A percentile compares a stretch with the other conserved stretches of the same genome.
These are phyloP conservation scores for Venustaconcha ellipsiformis DNA, from an alignment of 1,140 invertebrate genomes.

Conservation along the genomic window DNA sequence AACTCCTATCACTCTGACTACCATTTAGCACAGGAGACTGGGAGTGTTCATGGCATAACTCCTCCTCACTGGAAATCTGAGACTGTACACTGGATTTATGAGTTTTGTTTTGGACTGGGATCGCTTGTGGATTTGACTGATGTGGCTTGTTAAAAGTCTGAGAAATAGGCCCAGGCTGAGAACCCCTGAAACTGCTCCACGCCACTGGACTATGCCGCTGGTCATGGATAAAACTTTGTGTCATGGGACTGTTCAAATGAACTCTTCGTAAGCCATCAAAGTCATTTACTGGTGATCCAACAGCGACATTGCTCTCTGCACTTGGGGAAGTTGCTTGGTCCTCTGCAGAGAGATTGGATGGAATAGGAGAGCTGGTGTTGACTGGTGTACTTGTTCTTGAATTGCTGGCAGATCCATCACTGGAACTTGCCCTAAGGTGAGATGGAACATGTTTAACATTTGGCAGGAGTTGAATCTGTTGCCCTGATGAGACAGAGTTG, in stretches of 20 bases:
- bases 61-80: too few relatives aligned
- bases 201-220: neutral
- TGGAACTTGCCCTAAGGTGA: conserved; percentile 39
- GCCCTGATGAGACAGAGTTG: conserved; percentile 7
- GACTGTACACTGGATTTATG: too few relatives aligned
- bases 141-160: too few relatives aligned
- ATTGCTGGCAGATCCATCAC: conserved; percentile 27
- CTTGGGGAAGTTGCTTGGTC: neutral
- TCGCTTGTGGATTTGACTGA: too few relatives aligned
- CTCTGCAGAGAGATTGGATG: neutral
- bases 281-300: conserved; percentile 21
- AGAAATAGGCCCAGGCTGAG: too few relatives aligned
- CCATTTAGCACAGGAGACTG: conserved; percentile 28
- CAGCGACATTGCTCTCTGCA: neutral
- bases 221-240: neutral
- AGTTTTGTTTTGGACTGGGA: too few relatives aligned
- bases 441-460: conserved; percentile 60
- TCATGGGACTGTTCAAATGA: conserved; percentile 2
- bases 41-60: conserved; percentile 23
- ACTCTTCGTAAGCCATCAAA: conserved; percentile 14
- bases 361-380: conserved; percentile 19
- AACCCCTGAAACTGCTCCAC: too few relatives aligned
- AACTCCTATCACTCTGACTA: conserved; percentile 3
- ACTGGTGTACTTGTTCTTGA: conserved; percentile 42
- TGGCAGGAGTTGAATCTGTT: conserved; percentile 56